Evolutionary conservation across 2,113 vertebrate species (phyloP), one percentile per base, ranked within the genome.

Genomic region (Ailuropoda melanoleuca): DNA sequence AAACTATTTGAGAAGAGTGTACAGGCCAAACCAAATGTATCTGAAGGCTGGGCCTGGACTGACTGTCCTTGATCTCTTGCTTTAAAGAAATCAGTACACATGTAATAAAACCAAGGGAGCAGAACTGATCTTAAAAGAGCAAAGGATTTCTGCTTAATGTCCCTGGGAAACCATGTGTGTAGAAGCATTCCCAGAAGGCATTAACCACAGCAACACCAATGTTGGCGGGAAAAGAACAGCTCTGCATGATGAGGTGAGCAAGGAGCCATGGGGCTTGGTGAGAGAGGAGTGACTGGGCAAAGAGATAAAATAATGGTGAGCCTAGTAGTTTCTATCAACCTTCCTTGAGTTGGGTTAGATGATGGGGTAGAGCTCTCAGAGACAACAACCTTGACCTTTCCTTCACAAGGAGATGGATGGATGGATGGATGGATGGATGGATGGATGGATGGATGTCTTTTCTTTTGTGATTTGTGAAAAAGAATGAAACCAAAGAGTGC

Each of bases 401-500:
- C 18, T 62, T 89, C 39, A 62, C 19, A 66, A 37, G 37, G 17
- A 37, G 29, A 84, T 17, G 31, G 29, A 34, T 64, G 62, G 43
- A 53, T 10, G 58, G 1, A 58, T 12, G 50, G 43, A 53, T 10
- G 58, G 1, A 58, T 12, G 50, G 48, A 50, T 9, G 13, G 34
- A 66, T 15, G 14, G 62, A n/a, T 12, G 64, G 43, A 53, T 10
- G 58, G 1, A 58, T 12, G 50, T 53, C 21, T 88, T 77, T 70
- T 90, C 74, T 64, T 88, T 60, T 9, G 31, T 8, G 34, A 90
- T 24, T 17, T n/a, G 5, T 50, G 11, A 56, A 78, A 70, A 93
- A 77, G n/a, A 96, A 78, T 72, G 55, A 89, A 91, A 74, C 10
- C 37, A 50, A 55, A 96, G 85, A 90, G 88, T 23, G 48, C 23